Evolutionary conservation across 2,888 invertebrate species (phyloP), one percentile per base, ranked within the genome.

Genomic region (Fabriciana adippe): DNA sequence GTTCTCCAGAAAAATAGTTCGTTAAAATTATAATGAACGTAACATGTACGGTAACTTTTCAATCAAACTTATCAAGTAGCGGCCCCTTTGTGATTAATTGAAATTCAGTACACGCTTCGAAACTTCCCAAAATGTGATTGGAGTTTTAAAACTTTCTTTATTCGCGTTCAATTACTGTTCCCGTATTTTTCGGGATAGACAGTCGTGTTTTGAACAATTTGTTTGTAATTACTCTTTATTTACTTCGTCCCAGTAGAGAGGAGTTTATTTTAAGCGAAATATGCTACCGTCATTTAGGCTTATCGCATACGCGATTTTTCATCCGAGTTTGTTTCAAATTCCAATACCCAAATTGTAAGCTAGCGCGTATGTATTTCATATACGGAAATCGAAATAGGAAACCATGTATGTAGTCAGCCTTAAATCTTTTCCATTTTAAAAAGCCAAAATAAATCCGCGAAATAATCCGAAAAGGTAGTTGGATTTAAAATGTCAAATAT

Each of bases 11-110:
- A 48, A 60, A 50, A 16, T 50, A 31, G 16, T 50, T 60, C 60
- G 60, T 60, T 60, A 35, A 51, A 51, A 11, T 41, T 50, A 41
- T 61, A 61, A 61, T 61, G 50, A 61, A 41, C 61, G 61, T 18
- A 6, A 50, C 60, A 16, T 60, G 51, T 61, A 51, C 61, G 31
- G 31, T 31, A 61, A 61, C 55, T 62, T 69, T 66, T 65, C 64
- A 68, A 65, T 72, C 68, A 67, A 72, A 70, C 56, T 73, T 67
- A 67, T 63, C 45, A 67, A 71, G 62, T 60, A 66, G 67, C 66
- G 26, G 69, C 68, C 64, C 56, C 66, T 66, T 66, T 50, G 66
- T 64, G 69, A 67, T 69, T 66, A 68, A 72, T 72, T 69, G 69
- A 68, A 71, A 69, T 71, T 67, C 69, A 61, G 71, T 57, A 69